Evolutionary conservation across 2,797 vertebrate species (phyloP).

Genomic region (Valencia hispanica): DNA sequence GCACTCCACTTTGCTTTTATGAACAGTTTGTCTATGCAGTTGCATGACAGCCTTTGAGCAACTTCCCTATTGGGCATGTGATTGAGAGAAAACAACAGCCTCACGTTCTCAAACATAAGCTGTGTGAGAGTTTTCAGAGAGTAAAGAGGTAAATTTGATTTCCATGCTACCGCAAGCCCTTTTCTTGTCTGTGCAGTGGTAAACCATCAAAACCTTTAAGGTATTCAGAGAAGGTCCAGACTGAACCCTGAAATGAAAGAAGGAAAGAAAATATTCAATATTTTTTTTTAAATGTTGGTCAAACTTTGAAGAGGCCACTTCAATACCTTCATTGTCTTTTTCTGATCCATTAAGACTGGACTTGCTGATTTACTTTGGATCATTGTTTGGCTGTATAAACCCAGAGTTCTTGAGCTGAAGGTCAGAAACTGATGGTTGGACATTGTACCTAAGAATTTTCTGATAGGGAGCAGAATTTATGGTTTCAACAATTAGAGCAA

Average conservation of each 20-base stretch:
- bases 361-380: neutral
- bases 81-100: conserved; percentile 1
- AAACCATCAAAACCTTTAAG: neutral
- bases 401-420: neutral
- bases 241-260: neutral
- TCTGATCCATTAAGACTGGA: neutral
- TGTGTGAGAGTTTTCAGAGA: neutral
- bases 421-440: neutral
- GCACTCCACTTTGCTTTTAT: conserved; percentile 52
- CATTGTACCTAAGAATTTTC: neutral
- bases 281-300: neutral
- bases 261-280: neutral
- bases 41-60: conserved; percentile 6
- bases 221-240: neutral
- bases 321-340: neutral
- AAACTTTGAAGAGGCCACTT: neutral
- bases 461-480: neutral
- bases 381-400: neutral
- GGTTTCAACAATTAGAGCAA: neutral
- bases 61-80: conserved; percentile 11
- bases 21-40: conserved; percentile 27
- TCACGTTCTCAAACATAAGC: neutral
- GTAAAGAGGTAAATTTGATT: neutral
- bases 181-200: neutral
- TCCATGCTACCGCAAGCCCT: neutral